phyloP scores from a whole-genome alignment of 2,888 invertebrate species.

The Drosophila cyrtoloma region DNA sequence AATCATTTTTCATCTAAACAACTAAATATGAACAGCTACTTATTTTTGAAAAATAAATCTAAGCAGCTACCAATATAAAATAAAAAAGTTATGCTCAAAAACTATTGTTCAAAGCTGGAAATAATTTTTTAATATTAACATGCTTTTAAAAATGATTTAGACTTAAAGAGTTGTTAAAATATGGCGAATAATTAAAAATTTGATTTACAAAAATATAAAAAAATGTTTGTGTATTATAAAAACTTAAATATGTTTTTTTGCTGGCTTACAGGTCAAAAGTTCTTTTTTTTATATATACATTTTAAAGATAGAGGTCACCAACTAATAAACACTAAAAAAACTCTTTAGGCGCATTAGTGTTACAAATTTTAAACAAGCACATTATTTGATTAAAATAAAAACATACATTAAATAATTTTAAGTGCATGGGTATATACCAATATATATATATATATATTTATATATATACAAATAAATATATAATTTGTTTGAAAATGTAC shows the following conservation, averaged over 20 bases:
- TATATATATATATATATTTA: not conserved
- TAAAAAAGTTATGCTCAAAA: not conserved
- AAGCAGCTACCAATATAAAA: not conserved
- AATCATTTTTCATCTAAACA: not conserved
- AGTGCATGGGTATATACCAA: not conserved
- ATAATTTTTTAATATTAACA: not conserved
- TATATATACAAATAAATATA: not conserved
- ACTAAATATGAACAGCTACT: not conserved
- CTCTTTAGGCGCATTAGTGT: not conserved
- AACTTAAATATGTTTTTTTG: too few relatives aligned
- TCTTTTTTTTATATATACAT: too few relatives aligned
- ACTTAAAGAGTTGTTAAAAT: not conserved
- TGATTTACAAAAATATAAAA: not conserved
- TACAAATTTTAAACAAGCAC: not conserved
- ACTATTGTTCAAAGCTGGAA: not conserved
- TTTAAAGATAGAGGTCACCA: not conserved
- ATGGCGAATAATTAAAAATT: not conserved
- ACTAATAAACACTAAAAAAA: not conserved
- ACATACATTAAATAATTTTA: too few relatives aligned
- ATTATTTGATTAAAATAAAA: not conserved
- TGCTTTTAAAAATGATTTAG: not conserved
- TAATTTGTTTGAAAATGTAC: not conserved
- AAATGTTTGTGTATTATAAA: not conserved
- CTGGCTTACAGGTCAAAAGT: too few relatives aligned
- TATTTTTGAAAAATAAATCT: not conserved